A percentile compares a stretch with the other conserved stretches of the same genome.
Evolutionary conservation across 2,113 vertebrate genomes (phyloP).

Genomic region (Antigone vipio): DNA sequence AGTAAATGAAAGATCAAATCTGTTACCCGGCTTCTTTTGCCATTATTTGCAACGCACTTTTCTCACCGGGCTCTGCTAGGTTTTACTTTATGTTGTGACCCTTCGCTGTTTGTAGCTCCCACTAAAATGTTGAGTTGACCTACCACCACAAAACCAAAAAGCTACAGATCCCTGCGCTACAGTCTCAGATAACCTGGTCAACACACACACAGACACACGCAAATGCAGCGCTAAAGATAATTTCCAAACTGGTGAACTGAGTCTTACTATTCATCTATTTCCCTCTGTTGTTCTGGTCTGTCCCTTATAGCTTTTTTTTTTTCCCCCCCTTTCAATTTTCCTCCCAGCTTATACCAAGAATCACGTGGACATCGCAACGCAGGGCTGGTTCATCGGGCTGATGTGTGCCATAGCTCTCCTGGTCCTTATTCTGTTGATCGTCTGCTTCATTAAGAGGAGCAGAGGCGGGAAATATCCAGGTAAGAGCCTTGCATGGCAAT

Average conservation of each 20-base stretch:
- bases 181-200: background rate
- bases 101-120: background rate
- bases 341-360: slow-evolving; percentile 89
- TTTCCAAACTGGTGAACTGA: background rate
- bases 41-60: background rate
- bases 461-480: slow-evolving; percentile 96
- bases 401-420: slow-evolving; percentile 98
- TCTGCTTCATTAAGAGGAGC: slow-evolving; percentile 98
- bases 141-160: no score
- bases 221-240: background rate
- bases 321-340: background rate
- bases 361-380: slow-evolving; percentile 93
- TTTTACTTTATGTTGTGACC: background rate
- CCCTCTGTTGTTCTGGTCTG: accelerated
- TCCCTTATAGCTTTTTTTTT: background rate
- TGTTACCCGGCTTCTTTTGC: background rate
- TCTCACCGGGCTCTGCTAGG: background rate
- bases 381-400: slow-evolving; percentile 98
- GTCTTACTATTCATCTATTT: background rate
- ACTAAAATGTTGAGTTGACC: background rate
- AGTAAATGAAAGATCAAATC: background rate
- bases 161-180: background rate
- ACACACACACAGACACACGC: background rate
- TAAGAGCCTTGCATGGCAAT: slow-evolving; percentile 1
- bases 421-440: slow-evolving; percentile 95